phyloP scores from a whole-genome alignment of 2,113 vertebrate species.

The Cryptomyrus ogoouensis region DNA sequence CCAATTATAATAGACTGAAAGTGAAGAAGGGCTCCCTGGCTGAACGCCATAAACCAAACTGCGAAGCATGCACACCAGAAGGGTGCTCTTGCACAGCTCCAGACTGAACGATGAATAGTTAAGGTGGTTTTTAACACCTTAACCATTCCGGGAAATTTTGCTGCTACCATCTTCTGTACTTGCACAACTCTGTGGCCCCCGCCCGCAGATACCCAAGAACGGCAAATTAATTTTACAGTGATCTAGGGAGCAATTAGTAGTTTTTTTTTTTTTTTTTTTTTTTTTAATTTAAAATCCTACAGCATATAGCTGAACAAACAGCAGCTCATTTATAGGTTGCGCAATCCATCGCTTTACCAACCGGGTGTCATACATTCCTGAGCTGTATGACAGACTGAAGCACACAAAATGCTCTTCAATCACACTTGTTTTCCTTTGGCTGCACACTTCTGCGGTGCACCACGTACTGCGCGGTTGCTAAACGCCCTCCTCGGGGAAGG shows the following conservation, averaged over 20 bases:
- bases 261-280: background rate
- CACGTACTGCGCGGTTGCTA: background rate
- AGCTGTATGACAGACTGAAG: background rate
- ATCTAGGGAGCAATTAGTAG: background rate
- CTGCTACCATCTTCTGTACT: background rate
- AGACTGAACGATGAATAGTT: background rate
- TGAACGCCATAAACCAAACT: background rate
- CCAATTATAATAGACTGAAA: background rate
- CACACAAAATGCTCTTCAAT: background rate
- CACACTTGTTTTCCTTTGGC: background rate
- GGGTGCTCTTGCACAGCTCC: background rate
- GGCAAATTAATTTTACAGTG: background rate
- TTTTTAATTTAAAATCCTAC: background rate
- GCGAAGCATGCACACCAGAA: background rate
- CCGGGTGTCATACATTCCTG: background rate
- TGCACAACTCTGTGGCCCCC: background rate
- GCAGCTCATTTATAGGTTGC: background rate
- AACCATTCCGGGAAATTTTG: background rate
- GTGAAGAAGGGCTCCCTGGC: background rate
- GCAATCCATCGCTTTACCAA: background rate
- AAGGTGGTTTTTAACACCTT: background rate
- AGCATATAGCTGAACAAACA: background rate
- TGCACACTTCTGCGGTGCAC: background rate
- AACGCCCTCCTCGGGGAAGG: background rate
- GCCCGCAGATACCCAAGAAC: background rate